Percentiles rank a stretch among this genome's conserved stretches.
phyloP scores from a whole-genome alignment of 2,888 invertebrate species.

The Drosophila infuscata region DNA sequence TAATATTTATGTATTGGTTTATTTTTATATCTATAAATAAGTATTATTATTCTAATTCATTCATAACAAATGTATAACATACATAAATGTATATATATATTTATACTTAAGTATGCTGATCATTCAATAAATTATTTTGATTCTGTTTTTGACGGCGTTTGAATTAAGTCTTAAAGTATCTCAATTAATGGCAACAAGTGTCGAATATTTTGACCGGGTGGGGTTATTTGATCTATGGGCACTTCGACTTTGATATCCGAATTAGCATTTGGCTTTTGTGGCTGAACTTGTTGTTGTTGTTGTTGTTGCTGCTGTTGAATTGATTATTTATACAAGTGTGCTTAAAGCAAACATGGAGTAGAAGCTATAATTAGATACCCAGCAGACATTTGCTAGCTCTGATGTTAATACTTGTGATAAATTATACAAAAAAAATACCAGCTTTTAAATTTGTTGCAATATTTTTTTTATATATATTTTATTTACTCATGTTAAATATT shows the following conservation, averaged over 20 bases:
- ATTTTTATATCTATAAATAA: not conserved
- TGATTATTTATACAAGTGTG: constrained; percentile 51
- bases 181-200: constrained; percentile 46
- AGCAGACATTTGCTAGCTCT: not conserved
- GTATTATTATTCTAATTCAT: not conserved
- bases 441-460: not conserved
- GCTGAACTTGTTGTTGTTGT: constrained; percentile 15
- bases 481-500: not conserved
- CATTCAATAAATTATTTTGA: constrained; percentile 54
- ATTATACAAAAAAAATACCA: not conserved
- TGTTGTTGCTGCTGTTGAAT: constrained; percentile 4
- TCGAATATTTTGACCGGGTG: constrained; percentile 17
- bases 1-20: constrained; percentile 12
- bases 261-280: constrained; percentile 62
- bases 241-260: constrained; percentile 55
- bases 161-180: constrained; percentile 39
- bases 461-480: not conserved
- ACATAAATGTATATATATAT: not conserved
- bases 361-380: not conserved
- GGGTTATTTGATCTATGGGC: constrained; percentile 7
- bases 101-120: not conserved
- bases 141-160: constrained; percentile 33
- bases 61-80: constrained; percentile 1
- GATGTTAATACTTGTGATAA: not conserved
- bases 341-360: not conserved